Evolutionary conservation across 2,797 vertebrate species (phyloP), one percentile per base, ranked within the genome.

Genomic region (Taeniopygia guttata): DNA sequence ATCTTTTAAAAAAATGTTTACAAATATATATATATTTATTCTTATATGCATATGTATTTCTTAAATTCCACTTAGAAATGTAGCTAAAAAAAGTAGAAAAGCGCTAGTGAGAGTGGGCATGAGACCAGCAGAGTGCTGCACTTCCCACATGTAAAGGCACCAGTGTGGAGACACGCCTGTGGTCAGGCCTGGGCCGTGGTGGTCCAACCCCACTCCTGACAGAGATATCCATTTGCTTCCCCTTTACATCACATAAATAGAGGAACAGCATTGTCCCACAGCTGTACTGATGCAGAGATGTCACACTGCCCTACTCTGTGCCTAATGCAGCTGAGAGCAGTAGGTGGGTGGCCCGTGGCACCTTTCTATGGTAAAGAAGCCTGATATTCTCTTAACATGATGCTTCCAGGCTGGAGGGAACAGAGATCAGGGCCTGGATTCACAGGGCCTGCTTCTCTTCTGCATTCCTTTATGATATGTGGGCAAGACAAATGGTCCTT

Each of bases 61-160:
- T 85, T 54, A 70, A 66, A 74, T 80, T 90, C 80, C 48, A 40
- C 69, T 91, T 79, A 91, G 76, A 93, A 95, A 95, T 87, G 87
- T 56, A 81, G 92, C 92, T 95, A 72, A 92, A 89, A 93, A 83
- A 93, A 82, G 64, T 84, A 93, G 84, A 83, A 89, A 92, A 95
- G 93, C 79, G 0, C 22, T 26, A 70, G 88, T 3, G 10, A 77
- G 64, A 43, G 69, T 36, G 43, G 60, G 86, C 11, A 30, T 43
- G 72, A 87, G 75, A 42, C 49, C 87, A 87, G 93, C 78, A 60
- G 58, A 21, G 46, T 30, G 93, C 92, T 77, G 93, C 79, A 16
- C 43, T 60, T 67, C 89, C 76, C 89, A 87, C 36, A 0, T 62
- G n/a, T 36, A 89, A 95, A 95, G 94, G 96, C 96, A 95, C 92